A percentile compares a stretch with the other conserved stretches of the same genome.
These are phyloP conservation scores for Rhyzopertha dominica DNA, from an alignment of 1,140 invertebrate species.

Conservation along the genomic window DNA sequence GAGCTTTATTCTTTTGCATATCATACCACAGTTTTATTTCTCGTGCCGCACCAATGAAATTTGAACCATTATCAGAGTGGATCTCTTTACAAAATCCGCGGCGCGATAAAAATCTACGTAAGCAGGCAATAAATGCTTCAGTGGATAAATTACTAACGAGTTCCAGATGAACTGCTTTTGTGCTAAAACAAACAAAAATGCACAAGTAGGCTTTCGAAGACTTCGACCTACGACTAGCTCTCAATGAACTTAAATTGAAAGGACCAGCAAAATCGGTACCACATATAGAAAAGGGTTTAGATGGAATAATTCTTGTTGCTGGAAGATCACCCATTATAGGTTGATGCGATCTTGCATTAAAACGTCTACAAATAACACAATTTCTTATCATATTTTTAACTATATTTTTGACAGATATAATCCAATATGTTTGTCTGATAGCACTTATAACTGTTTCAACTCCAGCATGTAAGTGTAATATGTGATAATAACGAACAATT, in stretches of 20 bases:
- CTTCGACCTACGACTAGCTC: conserved; percentile 21
- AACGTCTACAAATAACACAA: too few relatives aligned
- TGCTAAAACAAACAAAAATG: conserved; percentile 33
- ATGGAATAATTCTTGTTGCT: conserved; percentile 24
- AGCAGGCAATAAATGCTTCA: conserved; percentile 27
- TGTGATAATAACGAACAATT: too few relatives aligned
- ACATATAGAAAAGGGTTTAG: conserved; percentile 29
- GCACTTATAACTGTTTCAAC: too few relatives aligned
- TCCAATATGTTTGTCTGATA: too few relatives aligned
- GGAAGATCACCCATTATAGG: conserved; percentile 40
- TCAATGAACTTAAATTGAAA: conserved; percentile 23
- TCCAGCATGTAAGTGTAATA: too few relatives aligned
- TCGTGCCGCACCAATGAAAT: conserved; percentile 13
- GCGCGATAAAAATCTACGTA: conserved; percentile 33
- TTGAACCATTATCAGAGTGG: conserved; percentile 24
- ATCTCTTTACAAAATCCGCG: conserved; percentile 30
- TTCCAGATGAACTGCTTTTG: conserved; percentile 41
- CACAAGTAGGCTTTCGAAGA: conserved; percentile 24
- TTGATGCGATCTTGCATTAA: too few relatives aligned
- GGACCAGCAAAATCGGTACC: conserved; percentile 40
- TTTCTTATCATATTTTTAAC: too few relatives aligned
- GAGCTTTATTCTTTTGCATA: too few relatives aligned
- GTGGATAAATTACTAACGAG: conserved; percentile 21
- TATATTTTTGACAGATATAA: too few relatives aligned
- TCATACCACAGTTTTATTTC: too few relatives aligned